These are phyloP conservation scores for Datnioides undecimradiatus DNA, from an alignment of 2,113 vertebrate species.

Conservation along the genomic window DNA sequence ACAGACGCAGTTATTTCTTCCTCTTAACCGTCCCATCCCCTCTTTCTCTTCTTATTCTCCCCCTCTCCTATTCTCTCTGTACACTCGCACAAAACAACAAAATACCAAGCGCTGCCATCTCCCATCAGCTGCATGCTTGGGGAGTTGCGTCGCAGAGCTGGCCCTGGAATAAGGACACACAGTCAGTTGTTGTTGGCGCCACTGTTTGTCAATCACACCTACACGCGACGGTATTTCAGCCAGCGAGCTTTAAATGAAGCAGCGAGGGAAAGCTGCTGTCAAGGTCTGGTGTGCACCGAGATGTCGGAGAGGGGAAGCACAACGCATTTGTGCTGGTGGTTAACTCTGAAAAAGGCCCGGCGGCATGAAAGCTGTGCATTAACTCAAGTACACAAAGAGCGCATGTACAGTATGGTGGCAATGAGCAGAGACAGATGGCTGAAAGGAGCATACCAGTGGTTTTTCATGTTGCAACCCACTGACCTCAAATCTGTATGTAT, in stretches of 20 bases:
- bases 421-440: slow-evolving; percentile 21
- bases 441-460: slow-evolving; percentile 21
- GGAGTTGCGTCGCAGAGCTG: slow-evolving; percentile 30
- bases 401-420: slow-evolving; percentile 25
- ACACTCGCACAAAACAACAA: slow-evolving; percentile 64
- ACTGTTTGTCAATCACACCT: slow-evolving; percentile 70
- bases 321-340: slow-evolving; percentile 39
- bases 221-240: slow-evolving; percentile 47
- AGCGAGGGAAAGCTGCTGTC: slow-evolving; percentile 40
- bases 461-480: slow-evolving; percentile 14
- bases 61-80: slow-evolving; percentile 26
- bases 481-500: slow-evolving; percentile 11
- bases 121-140: slow-evolving; percentile 64
- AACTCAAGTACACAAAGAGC: slow-evolving; percentile 26
- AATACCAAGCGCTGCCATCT: slow-evolving; percentile 74
- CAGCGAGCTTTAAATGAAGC: slow-evolving; percentile 28
- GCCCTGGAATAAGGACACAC: slow-evolving; percentile 60
- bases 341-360: slow-evolving; percentile 39
- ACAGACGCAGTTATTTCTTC: slow-evolving; percentile 51
- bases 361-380: slow-evolving; percentile 36
- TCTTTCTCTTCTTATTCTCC: slow-evolving; percentile 41
- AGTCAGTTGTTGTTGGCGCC: slow-evolving; percentile 60
- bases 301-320: slow-evolving; percentile 27
- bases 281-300: slow-evolving; percentile 49
- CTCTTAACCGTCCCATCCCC: slow-evolving; percentile 58